These are phyloP conservation scores for Tapirus indicus DNA, from an alignment of 2,797 vertebrate genomes.

Conservation along the genomic window DNA sequence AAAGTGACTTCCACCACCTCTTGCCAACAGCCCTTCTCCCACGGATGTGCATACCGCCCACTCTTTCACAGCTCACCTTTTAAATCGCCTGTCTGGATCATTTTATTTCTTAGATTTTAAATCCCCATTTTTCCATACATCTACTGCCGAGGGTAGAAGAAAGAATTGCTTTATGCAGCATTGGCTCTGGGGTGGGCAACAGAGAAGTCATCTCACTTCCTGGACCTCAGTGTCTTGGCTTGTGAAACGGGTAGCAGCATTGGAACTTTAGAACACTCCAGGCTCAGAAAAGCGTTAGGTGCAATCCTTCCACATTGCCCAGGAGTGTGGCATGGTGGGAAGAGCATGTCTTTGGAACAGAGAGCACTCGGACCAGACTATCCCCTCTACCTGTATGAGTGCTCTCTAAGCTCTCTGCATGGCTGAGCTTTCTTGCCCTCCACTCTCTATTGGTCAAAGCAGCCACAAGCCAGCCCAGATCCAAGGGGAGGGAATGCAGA, in stretches of 20 bases:
- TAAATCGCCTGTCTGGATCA: not conserved
- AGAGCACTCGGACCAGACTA: fast-evolving
- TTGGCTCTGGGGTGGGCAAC: fast-evolving
- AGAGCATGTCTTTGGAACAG: not conserved
- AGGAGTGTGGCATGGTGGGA: fast-evolving
- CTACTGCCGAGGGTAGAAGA: no score
- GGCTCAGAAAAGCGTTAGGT: not conserved
- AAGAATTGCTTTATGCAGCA: not conserved
- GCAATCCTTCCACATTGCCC: fast-evolving
- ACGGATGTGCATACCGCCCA: fast-evolving
- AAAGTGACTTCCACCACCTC: fast-evolving
- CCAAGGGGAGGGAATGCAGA: not conserved
- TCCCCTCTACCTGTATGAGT: no score
- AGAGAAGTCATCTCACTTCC: not conserved
- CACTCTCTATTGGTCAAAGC: not conserved
- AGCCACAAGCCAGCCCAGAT: not conserved
- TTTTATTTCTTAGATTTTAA: not conserved
- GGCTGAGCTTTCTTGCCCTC: fast-evolving
- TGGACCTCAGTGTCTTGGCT: not conserved
- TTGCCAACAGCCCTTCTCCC: fast-evolving
- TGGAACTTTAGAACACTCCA: not conserved
- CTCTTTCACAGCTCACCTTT: not conserved
- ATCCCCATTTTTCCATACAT: not conserved
- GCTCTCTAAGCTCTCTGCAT: not conserved
- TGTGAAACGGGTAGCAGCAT: not conserved